Conservation (phyloP, 2,113 vertebrate species). For the Gorsachius goisagi region DNA sequence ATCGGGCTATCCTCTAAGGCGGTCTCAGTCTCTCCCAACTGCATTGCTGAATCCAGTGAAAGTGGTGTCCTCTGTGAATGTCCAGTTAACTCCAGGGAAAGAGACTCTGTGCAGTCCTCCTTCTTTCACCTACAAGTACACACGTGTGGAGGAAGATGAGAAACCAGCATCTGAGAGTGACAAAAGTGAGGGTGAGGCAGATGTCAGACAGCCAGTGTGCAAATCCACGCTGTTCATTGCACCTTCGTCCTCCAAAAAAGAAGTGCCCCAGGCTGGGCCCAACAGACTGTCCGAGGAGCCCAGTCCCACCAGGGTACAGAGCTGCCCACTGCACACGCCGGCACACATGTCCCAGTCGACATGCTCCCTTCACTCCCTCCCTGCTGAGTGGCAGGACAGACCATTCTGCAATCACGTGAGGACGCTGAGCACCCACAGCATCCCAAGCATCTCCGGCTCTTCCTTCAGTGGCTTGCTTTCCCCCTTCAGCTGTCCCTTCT, state of each 20-base stretch:
- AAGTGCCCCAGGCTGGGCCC: neutral
- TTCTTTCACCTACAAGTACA: slow-evolving; percentile 85
- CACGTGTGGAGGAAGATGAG: slow-evolving; percentile 34
- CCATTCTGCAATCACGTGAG: slow-evolving; percentile 70
- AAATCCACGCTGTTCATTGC: slow-evolving; percentile 80
- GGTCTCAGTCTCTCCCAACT: slow-evolving; percentile 90
- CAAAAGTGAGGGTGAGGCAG: neutral
- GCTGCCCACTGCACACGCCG: slow-evolving; percentile 54
- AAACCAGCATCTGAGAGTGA: neutral
- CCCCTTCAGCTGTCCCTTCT: slow-evolving; percentile 65
- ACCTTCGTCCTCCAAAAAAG: slow-evolving; percentile 45
- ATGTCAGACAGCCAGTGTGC: slow-evolving; percentile 37
- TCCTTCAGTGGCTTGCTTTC: slow-evolving; percentile 46
- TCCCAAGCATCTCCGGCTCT: slow-evolving; percentile 79
- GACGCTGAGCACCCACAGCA: slow-evolving; percentile 85
- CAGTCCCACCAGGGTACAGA: slow-evolving; percentile 42
- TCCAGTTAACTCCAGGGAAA: slow-evolving; percentile 83
- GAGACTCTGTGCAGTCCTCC: slow-evolving; percentile 81
- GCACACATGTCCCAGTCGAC: slow-evolving; percentile 74
- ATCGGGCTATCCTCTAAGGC: slow-evolving; percentile 77
- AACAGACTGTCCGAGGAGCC: slow-evolving; percentile 24
- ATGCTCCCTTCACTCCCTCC: slow-evolving; percentile 82
- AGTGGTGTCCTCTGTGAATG: slow-evolving; percentile 90
- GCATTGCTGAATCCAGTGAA: slow-evolving; percentile 81
- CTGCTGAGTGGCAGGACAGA: slow-evolving; percentile 77